Percentiles rank a stretch among this genome's conserved stretches.
These are phyloP conservation scores for Pogonomyrmex barbatus DNA, from an alignment of 1,140 invertebrate species.

Conservation along the genomic window DNA sequence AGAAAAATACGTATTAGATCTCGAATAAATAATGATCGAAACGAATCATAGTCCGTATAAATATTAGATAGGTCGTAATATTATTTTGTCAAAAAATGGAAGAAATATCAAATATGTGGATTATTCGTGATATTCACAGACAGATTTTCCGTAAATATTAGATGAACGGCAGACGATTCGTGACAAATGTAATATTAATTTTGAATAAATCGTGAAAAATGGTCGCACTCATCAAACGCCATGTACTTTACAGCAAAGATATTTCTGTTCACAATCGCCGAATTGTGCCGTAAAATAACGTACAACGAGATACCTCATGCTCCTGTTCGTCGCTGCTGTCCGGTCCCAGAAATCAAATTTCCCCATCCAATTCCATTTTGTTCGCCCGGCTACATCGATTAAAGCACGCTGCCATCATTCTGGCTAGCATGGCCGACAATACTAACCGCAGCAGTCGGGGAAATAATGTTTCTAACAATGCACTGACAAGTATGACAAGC, in stretches of 20 bases:
- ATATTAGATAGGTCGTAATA: slow-evolving; percentile 4
- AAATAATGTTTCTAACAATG: slow-evolving; percentile 38
- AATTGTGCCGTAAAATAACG: slow-evolving; percentile 22
- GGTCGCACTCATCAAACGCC: not conserved
- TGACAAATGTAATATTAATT: slow-evolving; percentile 21
- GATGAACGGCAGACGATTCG: not conserved
- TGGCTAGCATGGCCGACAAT: slow-evolving; percentile 14
- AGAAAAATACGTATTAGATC: not conserved
- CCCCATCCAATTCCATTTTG: slow-evolving; percentile 57
- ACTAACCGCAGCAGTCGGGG: slow-evolving; percentile 23
- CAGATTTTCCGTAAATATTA: not conserved
- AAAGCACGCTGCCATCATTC: slow-evolving; percentile 36
- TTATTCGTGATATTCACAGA: not conserved
- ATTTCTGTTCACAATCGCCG: slow-evolving; percentile 19
- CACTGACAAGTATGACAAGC: slow-evolving; percentile 30
- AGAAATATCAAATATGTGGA: not conserved
- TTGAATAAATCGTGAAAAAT: not conserved
- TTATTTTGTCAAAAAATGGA: slow-evolving; percentile 33
- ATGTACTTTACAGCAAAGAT: slow-evolving; percentile 7
- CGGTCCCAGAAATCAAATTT: slow-evolving; percentile 50
- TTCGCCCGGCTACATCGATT: slow-evolving; percentile 49
- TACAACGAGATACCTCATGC: not conserved
- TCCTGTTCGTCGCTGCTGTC: not conserved
- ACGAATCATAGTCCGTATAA: slow-evolving; percentile 1
- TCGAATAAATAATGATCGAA: slow-evolving; percentile 16